Evolutionary conservation across 1,140 invertebrate genomes (phyloP), one percentile per base, ranked within the genome.

Genomic region (Lineus longissimus): DNA sequence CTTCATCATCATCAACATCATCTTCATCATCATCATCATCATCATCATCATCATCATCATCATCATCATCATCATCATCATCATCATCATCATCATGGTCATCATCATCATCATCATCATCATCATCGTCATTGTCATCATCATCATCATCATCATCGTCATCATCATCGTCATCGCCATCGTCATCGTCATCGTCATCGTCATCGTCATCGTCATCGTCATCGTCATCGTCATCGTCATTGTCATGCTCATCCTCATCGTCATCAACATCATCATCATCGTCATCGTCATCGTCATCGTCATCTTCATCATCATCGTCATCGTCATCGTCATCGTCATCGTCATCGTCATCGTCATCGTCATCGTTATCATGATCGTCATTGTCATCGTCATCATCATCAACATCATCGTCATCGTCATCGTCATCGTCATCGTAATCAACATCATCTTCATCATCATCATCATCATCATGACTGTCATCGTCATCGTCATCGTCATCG

Each of bases 361-460:
- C 25, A 11, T 22, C 19, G 11, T 9, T 54, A 22, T 41, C 19
- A 55, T 61, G 17, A 19, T 33, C 30, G 19, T 23, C 30, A 23
- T 61, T 27, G 54, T 54, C 11, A 55, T 27, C 54, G 7, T 54
- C 11, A 55, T 27, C 54, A 55, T 27, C n/a, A n/a, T n/a, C n/a
- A n/a, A n/a, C n/a, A n/a, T n/a, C n/a, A n/a, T n/a, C n/a, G n/a
- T n/a, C n/a, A 61, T 61, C 41, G 30, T 61, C 41, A 54, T 61
- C 41, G 54, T 61, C 41, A 61, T 61, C 59, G 30, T 54, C 59
- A 61, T 61, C 59, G 27, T 61, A 33, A 55, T 61, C 59, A 61
- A 55, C 59, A 61, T 61, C 59, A 27, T 61, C 59, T 17, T 1
- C 59, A 27, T 54, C 59, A 27, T 61, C 59, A 51, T 57, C 2